These are phyloP conservation scores for Barnardius zonarius DNA, from an alignment of 2,113 vertebrate genomes.

Conservation along the genomic window DNA sequence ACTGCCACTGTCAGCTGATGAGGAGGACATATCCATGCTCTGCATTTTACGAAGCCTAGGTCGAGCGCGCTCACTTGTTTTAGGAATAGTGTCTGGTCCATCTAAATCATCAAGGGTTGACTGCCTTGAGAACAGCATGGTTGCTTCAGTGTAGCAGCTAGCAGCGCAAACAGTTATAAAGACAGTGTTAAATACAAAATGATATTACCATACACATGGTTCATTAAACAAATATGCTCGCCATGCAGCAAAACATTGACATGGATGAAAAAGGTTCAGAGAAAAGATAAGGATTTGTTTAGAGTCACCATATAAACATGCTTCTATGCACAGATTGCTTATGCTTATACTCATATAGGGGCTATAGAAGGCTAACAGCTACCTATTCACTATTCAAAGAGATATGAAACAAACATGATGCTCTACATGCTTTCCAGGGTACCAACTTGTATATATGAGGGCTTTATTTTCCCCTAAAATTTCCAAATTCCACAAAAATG, in stretches of 20 bases:
- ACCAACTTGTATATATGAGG: not conserved
- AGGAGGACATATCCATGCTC: constrained; percentile 92
- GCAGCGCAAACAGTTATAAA: constrained; percentile 82
- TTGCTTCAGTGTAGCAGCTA: constrained; percentile 96
- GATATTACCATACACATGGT: not conserved
- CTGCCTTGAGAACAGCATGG: constrained; percentile 95
- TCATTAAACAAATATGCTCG: constrained; percentile 23
- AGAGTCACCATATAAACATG: not conserved
- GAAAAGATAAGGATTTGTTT: constrained; percentile 49
- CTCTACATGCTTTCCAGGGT: not conserved
- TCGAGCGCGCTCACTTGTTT: constrained; percentile 96
- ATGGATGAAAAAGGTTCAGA: not conserved
- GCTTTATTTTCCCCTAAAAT: not conserved
- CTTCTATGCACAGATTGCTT: not conserved
- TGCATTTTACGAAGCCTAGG: constrained; percentile 95
- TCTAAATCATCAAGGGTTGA: constrained; percentile 98
- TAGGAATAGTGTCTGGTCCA: constrained; percentile 89
- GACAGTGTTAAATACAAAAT: constrained; percentile 75
- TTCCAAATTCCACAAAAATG: not conserved
- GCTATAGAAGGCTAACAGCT: not conserved
- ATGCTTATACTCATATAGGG: not conserved
- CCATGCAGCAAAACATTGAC: constrained; percentile 71
- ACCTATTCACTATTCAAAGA: not conserved
- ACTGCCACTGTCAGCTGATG: constrained; percentile 94
- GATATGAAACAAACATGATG: not conserved